phyloP scores from a whole-genome alignment of 2,113 vertebrate species.

The Ptilorrhoa leucosticta region DNA sequence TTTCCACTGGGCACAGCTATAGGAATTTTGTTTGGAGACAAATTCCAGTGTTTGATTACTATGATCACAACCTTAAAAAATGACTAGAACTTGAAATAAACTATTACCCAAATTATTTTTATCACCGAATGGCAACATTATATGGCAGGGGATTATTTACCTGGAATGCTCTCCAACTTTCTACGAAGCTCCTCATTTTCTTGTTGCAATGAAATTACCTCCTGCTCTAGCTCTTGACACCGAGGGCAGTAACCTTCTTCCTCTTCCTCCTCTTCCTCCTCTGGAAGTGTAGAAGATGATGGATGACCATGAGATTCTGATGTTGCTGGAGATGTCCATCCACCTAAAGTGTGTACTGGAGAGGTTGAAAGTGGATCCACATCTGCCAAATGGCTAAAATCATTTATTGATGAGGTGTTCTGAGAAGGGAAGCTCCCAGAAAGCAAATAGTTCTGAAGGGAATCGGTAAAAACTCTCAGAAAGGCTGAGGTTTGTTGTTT shows the following conservation, averaged over 20 bases:
- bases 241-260: conserved; percentile 94
- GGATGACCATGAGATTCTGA: conserved; percentile 97
- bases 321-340: conserved; percentile 93
- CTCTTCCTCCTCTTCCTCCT: conserved; percentile 89
- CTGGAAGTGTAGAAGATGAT: conserved; percentile 92
- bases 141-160: conserved; percentile 62
- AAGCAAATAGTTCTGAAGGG: conserved; percentile 94
- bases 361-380: conserved; percentile 83
- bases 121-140: background rate
- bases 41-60: background rate
- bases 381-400: conserved; percentile 81
- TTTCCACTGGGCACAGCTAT: background rate
- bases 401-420: conserved; percentile 75
- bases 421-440: conserved; percentile 80
- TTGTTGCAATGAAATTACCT: conserved; percentile 95
- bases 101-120: background rate
- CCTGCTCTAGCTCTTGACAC: conserved; percentile 95
- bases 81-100: background rate
- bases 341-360: conserved; percentile 85
- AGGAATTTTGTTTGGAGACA: background rate
- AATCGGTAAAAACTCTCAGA: conserved; percentile 94
- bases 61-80: background rate
- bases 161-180: conserved; percentile 93
- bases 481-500: conserved; percentile 94
- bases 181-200: conserved; percentile 96